Conservation (phyloP, 2,113 vertebrate species). For the Pagrus major region DNA sequence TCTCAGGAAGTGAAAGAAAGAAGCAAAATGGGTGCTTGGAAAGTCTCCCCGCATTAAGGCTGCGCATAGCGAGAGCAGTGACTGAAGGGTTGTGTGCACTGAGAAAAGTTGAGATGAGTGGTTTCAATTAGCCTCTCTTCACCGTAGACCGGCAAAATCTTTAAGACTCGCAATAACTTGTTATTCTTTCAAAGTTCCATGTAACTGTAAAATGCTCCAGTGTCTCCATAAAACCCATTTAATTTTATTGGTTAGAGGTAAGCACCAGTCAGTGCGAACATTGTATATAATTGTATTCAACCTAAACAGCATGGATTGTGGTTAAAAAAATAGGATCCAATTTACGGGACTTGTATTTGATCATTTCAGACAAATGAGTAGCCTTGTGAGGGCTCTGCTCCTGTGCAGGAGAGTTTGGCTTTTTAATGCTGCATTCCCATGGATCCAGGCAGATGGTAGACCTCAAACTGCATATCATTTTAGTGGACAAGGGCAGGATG, state of each 20-base stretch:
- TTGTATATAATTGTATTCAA: not conserved
- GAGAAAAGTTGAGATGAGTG: conserved; percentile 24
- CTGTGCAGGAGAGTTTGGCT: not conserved
- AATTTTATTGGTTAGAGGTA: conserved; percentile 8
- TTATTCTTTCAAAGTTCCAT: conserved; percentile 37
- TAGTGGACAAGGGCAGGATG: too few relatives aligned
- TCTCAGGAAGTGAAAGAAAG: not conserved
- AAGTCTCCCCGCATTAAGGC: not conserved
- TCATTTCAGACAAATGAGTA: not conserved
- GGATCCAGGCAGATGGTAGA: too few relatives aligned
- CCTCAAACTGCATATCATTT: too few relatives aligned
- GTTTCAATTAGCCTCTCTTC: conserved; percentile 43
- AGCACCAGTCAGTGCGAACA: not conserved
- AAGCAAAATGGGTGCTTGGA: not conserved
- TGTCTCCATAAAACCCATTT: conserved; percentile 28
- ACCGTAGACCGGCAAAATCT: not conserved
- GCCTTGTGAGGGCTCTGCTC: not conserved
- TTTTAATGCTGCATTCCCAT: too few relatives aligned
- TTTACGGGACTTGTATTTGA: conserved; percentile 8
- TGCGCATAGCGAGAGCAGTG: not conserved
- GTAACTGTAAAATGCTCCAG: conserved; percentile 35
- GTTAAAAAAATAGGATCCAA: conserved; percentile 1
- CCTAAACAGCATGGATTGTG: not conserved
- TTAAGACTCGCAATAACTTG: conserved; percentile 23
- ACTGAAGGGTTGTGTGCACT: conserved; percentile 5